phyloP scores from a whole-genome alignment of 2,797 vertebrate genomes.

The Labeo calbasu region DNA sequence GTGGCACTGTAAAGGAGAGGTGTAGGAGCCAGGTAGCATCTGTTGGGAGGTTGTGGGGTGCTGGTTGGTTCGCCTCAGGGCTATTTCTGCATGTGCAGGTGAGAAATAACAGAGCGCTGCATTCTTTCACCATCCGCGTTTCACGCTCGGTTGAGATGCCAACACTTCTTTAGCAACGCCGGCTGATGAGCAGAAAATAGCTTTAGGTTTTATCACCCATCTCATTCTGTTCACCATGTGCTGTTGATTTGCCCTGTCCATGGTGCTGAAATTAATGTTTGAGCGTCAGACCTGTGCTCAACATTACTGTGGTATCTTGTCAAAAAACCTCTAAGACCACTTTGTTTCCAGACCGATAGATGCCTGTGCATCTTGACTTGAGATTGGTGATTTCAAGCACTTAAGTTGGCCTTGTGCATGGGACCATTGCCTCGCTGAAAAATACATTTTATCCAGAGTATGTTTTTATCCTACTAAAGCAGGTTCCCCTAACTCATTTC shows the following conservation, averaged over 20 bases:
- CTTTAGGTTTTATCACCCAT: neutral
- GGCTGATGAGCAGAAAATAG: neutral
- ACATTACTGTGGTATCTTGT: neutral
- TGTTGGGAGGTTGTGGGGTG: neutral
- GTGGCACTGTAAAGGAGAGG: slow-evolving; percentile 1
- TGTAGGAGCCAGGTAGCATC: neutral
- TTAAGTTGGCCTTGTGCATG: neutral
- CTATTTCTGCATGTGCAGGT: slow-evolving; percentile 5
- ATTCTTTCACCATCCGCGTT: slow-evolving; percentile 9
- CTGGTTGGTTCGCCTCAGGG: neutral
- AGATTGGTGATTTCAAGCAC: neutral
- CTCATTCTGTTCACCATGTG: neutral
- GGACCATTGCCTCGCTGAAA: neutral
- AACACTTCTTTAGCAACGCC: neutral
- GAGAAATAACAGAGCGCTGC: neutral
- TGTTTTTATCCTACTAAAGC: neutral
- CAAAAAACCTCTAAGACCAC: neutral
- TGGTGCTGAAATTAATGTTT: slow-evolving; percentile 22
- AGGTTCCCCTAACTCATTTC: neutral
- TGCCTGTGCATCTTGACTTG: neutral
- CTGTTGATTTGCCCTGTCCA: neutral
- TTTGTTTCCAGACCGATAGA: neutral
- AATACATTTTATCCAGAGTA: neutral
- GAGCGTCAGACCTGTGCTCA: neutral
- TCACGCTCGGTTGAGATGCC: slow-evolving; percentile 1